These are phyloP conservation scores for Drosophila monieri DNA, from an alignment of 2,888 invertebrate species.

Conservation along the genomic window DNA sequence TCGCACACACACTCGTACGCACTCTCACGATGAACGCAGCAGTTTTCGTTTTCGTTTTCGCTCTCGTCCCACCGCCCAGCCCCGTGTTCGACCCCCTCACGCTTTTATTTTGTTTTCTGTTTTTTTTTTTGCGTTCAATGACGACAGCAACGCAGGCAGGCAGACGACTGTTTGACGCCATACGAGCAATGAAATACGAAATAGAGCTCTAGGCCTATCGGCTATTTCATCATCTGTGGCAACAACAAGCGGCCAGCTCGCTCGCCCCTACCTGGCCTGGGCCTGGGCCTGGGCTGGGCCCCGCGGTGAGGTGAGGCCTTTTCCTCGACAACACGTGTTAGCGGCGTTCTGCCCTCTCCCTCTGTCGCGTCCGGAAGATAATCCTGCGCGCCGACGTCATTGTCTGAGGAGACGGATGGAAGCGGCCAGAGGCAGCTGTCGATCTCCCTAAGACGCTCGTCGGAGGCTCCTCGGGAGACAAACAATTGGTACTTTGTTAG, in stretches of 20 bases:
- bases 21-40: constrained; percentile 66
- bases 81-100: constrained; percentile 1
- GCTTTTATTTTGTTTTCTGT: constrained; percentile 18
- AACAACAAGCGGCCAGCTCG: constrained; percentile 30
- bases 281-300: constrained; percentile 16
- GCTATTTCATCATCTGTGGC: constrained; percentile 69
- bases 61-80: constrained; percentile 14
- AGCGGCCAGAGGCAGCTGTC: constrained; percentile 14
- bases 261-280: constrained; percentile 30
- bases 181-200: constrained; percentile 47
- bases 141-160: constrained; percentile 49
- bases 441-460: constrained; percentile 35
- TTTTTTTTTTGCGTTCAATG: constrained; percentile 47
- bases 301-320: constrained; percentile 15
- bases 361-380: constrained; percentile 11
- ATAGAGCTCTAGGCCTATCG: constrained; percentile 68
- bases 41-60: constrained; percentile 67
- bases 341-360: constrained; percentile 4
- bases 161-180: constrained; percentile 72
- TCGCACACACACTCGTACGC: constrained; percentile 19
- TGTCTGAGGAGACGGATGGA: background rate
- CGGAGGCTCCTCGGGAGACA: background rate
- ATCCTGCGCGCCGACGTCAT: constrained; percentile 30
- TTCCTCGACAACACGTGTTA: constrained; percentile 27
- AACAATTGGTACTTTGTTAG: background rate